These are phyloP conservation scores for Capromys pilorides DNA, from an alignment of 2,797 vertebrate species.

Conservation along the genomic window DNA sequence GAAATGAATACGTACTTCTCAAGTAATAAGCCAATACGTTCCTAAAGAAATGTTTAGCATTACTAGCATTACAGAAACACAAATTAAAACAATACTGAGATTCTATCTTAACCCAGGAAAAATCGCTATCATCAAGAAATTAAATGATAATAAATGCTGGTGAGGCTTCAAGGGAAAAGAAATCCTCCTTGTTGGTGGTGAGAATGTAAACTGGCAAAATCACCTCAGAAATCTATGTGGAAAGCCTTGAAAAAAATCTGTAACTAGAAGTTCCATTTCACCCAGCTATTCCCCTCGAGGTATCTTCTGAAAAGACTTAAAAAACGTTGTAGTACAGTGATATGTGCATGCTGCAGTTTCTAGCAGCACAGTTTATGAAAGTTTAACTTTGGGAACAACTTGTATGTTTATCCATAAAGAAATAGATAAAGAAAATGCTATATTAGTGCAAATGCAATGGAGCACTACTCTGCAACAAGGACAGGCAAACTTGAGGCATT, in stretches of 20 bases:
- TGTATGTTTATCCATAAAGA: neutral
- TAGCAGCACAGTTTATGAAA: neutral
- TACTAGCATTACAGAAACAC: neutral
- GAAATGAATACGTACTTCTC: neutral
- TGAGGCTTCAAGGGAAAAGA: neutral
- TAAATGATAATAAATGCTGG: neutral
- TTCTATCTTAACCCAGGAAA: neutral
- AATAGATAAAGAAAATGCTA: neutral
- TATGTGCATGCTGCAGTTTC: neutral
- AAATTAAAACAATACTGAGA: neutral
- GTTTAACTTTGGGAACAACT: neutral
- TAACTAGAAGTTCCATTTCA: neutral
- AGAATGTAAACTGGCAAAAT: neutral
- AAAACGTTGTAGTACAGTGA: neutral
- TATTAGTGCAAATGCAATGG: neutral
- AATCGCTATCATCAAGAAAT: neutral
- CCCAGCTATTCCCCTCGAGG: neutral
- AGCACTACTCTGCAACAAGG: neutral
- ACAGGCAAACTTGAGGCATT: neutral
- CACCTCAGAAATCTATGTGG: neutral
- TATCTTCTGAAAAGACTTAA: neutral
- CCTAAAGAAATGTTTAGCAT: neutral
- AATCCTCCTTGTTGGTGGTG: neutral
- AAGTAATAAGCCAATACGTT: neutral
- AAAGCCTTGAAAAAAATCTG: neutral